Conservation (phyloP, 2,888 invertebrate genomes). For the Empis livida region DNA sequence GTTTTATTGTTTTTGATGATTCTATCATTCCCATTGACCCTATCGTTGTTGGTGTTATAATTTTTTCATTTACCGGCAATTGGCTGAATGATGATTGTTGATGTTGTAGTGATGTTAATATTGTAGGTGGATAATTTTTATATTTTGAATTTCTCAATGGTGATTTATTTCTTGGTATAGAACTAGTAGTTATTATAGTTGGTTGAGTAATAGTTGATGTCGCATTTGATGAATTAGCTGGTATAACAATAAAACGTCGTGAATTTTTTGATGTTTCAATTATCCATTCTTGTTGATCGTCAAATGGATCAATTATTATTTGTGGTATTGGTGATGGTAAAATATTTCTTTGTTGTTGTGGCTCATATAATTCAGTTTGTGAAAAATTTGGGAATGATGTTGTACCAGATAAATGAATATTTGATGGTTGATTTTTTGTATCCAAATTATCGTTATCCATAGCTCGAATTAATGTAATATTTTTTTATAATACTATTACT, state of each 20-base stretch:
- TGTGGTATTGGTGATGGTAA: not conserved
- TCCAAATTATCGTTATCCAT: not conserved
- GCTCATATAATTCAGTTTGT: not conserved
- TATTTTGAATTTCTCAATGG: too few species aligned
- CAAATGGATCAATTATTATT: not conserved
- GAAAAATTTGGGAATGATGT: not conserved
- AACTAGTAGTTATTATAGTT: not conserved
- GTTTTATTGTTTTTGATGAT: not conserved
- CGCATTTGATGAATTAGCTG: not conserved
- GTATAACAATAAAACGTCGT: not conserved
- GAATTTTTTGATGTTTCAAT: not conserved
- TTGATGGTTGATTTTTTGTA: not conserved
- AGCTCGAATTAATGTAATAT: too few species aligned
- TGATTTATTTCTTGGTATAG: not conserved
- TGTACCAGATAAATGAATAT: not conserved
- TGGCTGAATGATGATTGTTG: too few species aligned
- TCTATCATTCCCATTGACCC: too few species aligned
- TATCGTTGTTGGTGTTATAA: not conserved
- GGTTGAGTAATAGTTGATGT: too few species aligned
- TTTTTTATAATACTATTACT: too few species aligned
- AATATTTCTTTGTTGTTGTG: too few species aligned
- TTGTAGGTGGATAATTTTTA: too few species aligned
- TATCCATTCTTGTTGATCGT: not conserved
- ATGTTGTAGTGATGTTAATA: too few species aligned
- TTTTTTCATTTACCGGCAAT: too few species aligned